Conservation (phyloP, 2,797 vertebrate species). For the Scleropages formosus region DNA sequence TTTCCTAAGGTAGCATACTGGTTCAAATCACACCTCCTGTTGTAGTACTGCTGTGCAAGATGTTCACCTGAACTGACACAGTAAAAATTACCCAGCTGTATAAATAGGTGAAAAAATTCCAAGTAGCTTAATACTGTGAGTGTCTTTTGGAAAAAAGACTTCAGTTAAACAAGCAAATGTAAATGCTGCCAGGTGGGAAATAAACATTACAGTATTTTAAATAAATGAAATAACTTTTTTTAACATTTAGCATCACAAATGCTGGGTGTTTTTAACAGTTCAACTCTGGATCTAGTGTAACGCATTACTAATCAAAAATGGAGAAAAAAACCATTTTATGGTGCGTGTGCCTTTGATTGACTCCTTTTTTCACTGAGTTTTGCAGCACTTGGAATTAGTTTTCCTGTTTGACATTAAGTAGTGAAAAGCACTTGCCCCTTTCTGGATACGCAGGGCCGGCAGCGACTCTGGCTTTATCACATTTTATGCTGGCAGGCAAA, state of each 20-base stretch:
- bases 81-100: too few relatives aligned
- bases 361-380: neutral
- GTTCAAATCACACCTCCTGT: too few relatives aligned
- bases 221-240: neutral
- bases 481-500: conserved; percentile 14
- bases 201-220: neutral
- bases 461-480: conserved; percentile 18
- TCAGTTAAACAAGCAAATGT: too few relatives aligned
- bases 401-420: neutral
- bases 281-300: neutral
- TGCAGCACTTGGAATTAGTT: neutral
- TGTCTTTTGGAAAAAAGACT: too few relatives aligned
- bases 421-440: neutral
- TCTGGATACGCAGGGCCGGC: neutral
- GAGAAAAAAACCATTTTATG: neutral
- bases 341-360: too few relatives aligned
- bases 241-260: too few relatives aligned
- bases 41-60: too few relatives aligned
- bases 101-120: too few relatives aligned
- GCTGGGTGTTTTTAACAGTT: neutral
- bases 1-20: too few relatives aligned
- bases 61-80: too few relatives aligned
- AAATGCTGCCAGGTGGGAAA: too few relatives aligned
- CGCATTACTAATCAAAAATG: conserved; percentile 7
- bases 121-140: too few relatives aligned